Conservation (phyloP, 2,113 vertebrate species). For the Apteryx mantelli region DNA sequence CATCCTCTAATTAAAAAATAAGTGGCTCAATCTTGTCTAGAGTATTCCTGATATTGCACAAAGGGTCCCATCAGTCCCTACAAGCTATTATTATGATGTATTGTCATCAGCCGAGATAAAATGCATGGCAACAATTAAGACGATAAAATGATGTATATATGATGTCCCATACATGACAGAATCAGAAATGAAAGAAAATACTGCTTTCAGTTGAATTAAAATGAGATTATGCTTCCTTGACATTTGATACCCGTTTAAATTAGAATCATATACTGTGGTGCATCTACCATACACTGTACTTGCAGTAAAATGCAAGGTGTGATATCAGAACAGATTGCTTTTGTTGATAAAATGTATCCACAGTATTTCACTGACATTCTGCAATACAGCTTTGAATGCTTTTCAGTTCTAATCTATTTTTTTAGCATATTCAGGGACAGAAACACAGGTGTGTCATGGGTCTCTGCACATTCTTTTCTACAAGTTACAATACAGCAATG, state of each 20-base stretch:
- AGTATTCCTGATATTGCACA: background rate
- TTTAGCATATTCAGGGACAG: background rate
- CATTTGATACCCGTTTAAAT: background rate
- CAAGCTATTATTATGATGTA: background rate
- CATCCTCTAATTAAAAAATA: background rate
- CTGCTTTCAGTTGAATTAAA: background rate
- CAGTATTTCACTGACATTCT: background rate
- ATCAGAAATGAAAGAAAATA: background rate
- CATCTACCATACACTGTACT: background rate
- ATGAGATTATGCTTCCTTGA: background rate
- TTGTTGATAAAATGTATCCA: background rate
- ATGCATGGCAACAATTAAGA: background rate
- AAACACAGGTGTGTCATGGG: background rate
- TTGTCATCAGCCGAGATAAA: background rate
- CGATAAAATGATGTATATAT: background rate
- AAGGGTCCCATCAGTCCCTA: background rate
- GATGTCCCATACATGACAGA: background rate
- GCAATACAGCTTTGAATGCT: background rate
- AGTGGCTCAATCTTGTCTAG: background rate
- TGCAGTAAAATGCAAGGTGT: background rate
- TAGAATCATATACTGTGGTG: rapidly evolving
- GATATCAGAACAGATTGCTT: background rate
- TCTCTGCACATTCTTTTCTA: background rate
- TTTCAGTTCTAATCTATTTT: background rate
- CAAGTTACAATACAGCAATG: background rate